Evolutionary conservation across 2,797 vertebrate genomes (phyloP), one percentile per base, ranked within the genome.

Genomic region (Fringilla coelebs): DNA sequence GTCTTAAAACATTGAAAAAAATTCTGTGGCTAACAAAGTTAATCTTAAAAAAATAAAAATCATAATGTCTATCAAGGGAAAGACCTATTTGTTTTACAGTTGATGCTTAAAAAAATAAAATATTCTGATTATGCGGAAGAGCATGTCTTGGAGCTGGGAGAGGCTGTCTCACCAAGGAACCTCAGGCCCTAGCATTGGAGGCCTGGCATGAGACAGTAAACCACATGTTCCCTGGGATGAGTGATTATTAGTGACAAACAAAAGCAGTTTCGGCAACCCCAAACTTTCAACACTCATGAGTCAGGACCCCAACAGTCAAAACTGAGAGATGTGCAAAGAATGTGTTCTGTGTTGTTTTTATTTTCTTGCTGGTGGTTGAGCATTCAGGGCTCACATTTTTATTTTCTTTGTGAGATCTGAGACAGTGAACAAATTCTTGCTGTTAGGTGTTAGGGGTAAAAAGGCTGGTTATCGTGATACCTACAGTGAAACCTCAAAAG

Each of bases 201-300:
- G 62, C 78, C 85, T 97, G 93, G 90, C 94, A 81, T 55, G 72
- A 83, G 55, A 77, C 54, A 48, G 54, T 55, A 96, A 96, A 94
- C 93, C 94, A 75, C 92, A 92, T 88, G 79, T 88, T 94, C 65
- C 89, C 88, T 7, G 21, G 76, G 76, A 66, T 85, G 70, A 85
- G 54, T 83, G 85, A 93, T 93, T 92, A 93, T 96, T 94, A 96
- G 95, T 94, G 95, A 94, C 94, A 96, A 95, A 90, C 71, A 89
- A 83, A 93, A 85, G 95, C 70, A 96, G 82, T 75, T 77, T 77
- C 38, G 91, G 78, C 93, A 95, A 88, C 70, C 75, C 90, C 58
- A 84, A 46, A 46, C 82, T 91, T 94, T 94, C 79, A 4, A 89
- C 90, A 93, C 76, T 93, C 51, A 60, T 93, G 85, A 96, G 92